Evolutionary conservation across 2,113 vertebrate genomes (phyloP), one percentile per base, ranked within the genome.

Genomic region (Catharus minimus): DNA sequence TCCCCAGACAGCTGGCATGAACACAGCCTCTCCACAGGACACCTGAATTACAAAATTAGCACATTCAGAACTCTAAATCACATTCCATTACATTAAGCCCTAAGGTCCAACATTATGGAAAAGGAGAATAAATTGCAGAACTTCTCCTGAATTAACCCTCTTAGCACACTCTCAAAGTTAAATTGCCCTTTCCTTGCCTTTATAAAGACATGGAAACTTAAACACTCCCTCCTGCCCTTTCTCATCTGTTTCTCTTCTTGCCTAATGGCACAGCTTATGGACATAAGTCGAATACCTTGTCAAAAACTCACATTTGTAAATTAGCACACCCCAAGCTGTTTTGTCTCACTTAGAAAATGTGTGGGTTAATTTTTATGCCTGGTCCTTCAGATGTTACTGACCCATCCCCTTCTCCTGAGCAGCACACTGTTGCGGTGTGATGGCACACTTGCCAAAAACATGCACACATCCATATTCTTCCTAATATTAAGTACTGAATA

Each of bases 1-100:
- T 96, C 93, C 90, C 88, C 62, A 95, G 91, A 95, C 86, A 96
- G 94, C 96, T 96, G 95, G 95, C 91, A 95, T 82, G 96, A 95
- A 96, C 95, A 92, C 82, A 93, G 80, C 30, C 71, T 96, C 88
- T 97, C 96, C 95, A 96, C 76, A 97, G 94, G 92, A 95, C 79
- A 91, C 87, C 90, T 95, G 94, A 95, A 96, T 97, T 95, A 97
- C 93, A 90, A 97, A 97, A 97, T 96, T 96, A 97, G 91, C 92
- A 96, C 94, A 96, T 97, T 96, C 69, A 96, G 81, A 95, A 96
- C 91, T 92, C 91, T 96, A 97, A 97, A 96, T 97, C 89, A 95
- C 84, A 96, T 96, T 94, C 92, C 67, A 95, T 97, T 97, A 94
- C 92, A 94, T 96, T 95, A 95, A 96, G 93, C 96, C 90, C 95